These are phyloP conservation scores for Arothron firmamentum DNA, from an alignment of 2,113 vertebrate genomes.

Conservation along the genomic window DNA sequence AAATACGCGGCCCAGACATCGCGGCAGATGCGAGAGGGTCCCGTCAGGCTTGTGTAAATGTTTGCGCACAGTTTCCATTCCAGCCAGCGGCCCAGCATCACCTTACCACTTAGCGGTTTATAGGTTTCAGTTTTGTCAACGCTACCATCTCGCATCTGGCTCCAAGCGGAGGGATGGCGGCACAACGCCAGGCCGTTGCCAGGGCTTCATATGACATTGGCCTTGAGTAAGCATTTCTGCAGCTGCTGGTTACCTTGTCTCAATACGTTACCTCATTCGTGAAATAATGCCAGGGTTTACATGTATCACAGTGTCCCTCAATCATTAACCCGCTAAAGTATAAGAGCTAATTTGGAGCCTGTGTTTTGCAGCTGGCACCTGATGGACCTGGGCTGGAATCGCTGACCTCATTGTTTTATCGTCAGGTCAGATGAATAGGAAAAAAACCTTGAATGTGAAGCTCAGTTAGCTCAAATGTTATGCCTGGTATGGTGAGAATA, in stretches of 20 bases:
- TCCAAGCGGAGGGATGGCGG: slow-evolving; percentile 11
- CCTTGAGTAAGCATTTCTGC: slow-evolving; percentile 18
- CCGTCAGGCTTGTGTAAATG: slow-evolving; percentile 70
- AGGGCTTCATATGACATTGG: slow-evolving; percentile 13
- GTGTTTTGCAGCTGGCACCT: too few species aligned
- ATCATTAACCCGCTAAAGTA: slow-evolving; percentile 18
- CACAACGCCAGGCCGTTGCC: slow-evolving; percentile 4
- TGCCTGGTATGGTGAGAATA: neutral
- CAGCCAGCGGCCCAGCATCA: slow-evolving; percentile 42
- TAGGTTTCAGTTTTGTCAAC: slow-evolving; percentile 41
- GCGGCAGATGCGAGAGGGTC: slow-evolving; percentile 47
- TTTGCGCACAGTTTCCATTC: slow-evolving; percentile 70
- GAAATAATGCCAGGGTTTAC: slow-evolving; percentile 19
- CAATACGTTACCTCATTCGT: slow-evolving; percentile 36
- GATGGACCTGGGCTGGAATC: too few species aligned
- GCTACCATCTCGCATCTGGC: slow-evolving; percentile 31
- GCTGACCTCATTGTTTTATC: neutral
- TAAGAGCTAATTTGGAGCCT: too few species aligned
- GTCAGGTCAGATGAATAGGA: too few species aligned
- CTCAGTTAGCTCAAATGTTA: too few species aligned
- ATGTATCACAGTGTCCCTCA: slow-evolving; percentile 3
- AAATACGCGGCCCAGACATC: slow-evolving; percentile 53
- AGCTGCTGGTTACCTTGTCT: slow-evolving; percentile 29
- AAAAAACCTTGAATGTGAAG: too few species aligned
- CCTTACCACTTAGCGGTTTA: slow-evolving; percentile 60